Percentiles rank a stretch among this genome's conserved stretches.
Conservation (phyloP, 30 jellyfish, hydroid and myxozoan genomes). For the Catostylus mosaicus region DNA sequence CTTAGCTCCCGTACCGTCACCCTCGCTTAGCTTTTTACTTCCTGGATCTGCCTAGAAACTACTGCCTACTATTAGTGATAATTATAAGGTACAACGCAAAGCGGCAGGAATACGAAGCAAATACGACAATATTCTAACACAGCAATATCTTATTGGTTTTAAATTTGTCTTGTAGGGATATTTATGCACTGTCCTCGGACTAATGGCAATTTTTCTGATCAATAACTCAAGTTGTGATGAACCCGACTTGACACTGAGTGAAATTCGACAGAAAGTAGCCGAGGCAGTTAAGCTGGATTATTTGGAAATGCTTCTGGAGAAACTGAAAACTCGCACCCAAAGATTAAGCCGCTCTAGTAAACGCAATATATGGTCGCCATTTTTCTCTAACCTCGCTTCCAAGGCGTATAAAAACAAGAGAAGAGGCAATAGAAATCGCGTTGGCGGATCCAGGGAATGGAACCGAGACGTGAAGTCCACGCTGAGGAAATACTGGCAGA, state of each 20-base stretch:
- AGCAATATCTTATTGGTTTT: too few species aligned
- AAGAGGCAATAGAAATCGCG: background rate
- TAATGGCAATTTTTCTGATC: background rate
- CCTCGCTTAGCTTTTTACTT: too few species aligned
- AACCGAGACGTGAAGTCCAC: background rate
- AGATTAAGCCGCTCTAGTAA: background rate
- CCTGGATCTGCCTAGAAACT: too few species aligned
- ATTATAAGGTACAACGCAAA: too few species aligned
- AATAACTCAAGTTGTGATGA: background rate
- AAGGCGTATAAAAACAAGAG: background rate
- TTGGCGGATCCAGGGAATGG: background rate
- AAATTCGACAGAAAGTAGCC: slow-evolving; percentile 2
- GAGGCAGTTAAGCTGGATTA: background rate
- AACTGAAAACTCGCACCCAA: background rate
- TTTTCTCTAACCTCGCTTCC: background rate
- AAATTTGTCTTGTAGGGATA: background rate
- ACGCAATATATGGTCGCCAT: background rate
- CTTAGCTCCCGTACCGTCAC: too few species aligned
- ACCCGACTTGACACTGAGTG: background rate
- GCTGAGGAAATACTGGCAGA: slow-evolving; percentile 1
- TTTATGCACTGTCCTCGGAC: background rate
- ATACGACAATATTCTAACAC: too few species aligned
- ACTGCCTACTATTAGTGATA: too few species aligned
- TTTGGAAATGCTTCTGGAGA: background rate
- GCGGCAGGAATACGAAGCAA: too few species aligned